Base-by-base conservation (phyloP, 2,797 vertebrate genomes). In the Sebastes miniatus region DNA sequence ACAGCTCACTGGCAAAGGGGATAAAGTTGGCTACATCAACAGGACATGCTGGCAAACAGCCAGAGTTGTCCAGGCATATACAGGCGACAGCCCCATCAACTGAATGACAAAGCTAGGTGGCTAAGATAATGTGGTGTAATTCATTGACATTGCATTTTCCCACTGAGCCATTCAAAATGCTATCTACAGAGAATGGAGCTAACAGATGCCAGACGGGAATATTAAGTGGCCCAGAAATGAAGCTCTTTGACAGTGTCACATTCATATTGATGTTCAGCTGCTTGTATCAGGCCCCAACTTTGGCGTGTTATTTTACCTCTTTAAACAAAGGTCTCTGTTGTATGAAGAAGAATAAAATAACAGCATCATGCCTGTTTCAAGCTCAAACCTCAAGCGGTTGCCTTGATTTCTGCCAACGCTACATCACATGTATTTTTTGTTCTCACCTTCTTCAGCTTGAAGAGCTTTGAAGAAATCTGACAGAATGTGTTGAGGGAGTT, bases 21-120 rank as follows among this genome's bases (percentile, higher is more conserved):
- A 84, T 86, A 65, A 88, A 91, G 89, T 87, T 84, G 88, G 89
- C 88, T 71, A 84, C 86, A 88, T 85, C 83, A 87, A 88, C 80
- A 84, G 78, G 78, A 89, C 88, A 81, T n/a, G 83, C 67, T 89
- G 89, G 90, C 84, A 81, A 80, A 72, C 76, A 81, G 83, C 88
- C 89, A 87, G 73, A 70, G 83, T 58, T 84, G 79, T 67, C 79
- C 88, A 86, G 83, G 87, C 89, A 62, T 80, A 68, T 27, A 69
- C 69, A 80, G 67, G 34, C 63, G 57, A 89, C 86, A 86, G 82
- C 57, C 72, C 85, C 77, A 80, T 90, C 86, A 71, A 72, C 57
- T 73, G 76, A 81, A 90, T 87, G 90, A 91, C 83, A 87, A 76
- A 86, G 76, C 76, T 86, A 76, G 79, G 72, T 76, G 81, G 83